A percentile compares a stretch with the other conserved stretches of the same genome.
Evolutionary conservation across 2,797 vertebrate genomes (phyloP).

Genomic region (Syngnathus rostellatus): DNA sequence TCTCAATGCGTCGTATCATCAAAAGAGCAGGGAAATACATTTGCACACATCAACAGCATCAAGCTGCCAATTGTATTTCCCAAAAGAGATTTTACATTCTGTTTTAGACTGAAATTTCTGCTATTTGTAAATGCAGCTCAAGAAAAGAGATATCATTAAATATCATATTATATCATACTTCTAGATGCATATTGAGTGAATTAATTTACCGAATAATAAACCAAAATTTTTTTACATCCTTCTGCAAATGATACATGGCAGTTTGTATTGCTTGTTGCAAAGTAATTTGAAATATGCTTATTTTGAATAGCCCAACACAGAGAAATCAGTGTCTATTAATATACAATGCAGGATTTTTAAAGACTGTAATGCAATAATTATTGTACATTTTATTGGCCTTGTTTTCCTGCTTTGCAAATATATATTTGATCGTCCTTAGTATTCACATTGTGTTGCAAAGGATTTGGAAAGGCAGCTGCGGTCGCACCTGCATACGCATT

Average conservation of each 20-base stretch:
- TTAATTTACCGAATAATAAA: no score
- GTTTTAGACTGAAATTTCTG: neutral
- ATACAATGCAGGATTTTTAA: neutral
- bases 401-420: neutral
- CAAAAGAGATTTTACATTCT: neutral
- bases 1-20: conserved; percentile 3
- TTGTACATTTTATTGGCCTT: neutral
- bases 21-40: neutral
- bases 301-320: neutral
- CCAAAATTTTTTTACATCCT: neutral
- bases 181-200: no score
- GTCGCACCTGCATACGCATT: conserved; percentile 75
- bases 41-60: neutral
- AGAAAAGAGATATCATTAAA: neutral
- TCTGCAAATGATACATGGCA: no score
- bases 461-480: conserved; percentile 77
- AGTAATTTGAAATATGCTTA: neutral
- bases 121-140: neutral
- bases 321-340: neutral
- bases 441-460: conserved; percentile 71
- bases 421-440: conserved; percentile 36
- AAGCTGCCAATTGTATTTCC: neutral
- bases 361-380: neutral
- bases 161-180: neutral
- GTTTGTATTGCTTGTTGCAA: neutral